Evolutionary conservation across 2,113 vertebrate genomes (phyloP).

Genomic region (mouse (Mus musculus)): DNA sequence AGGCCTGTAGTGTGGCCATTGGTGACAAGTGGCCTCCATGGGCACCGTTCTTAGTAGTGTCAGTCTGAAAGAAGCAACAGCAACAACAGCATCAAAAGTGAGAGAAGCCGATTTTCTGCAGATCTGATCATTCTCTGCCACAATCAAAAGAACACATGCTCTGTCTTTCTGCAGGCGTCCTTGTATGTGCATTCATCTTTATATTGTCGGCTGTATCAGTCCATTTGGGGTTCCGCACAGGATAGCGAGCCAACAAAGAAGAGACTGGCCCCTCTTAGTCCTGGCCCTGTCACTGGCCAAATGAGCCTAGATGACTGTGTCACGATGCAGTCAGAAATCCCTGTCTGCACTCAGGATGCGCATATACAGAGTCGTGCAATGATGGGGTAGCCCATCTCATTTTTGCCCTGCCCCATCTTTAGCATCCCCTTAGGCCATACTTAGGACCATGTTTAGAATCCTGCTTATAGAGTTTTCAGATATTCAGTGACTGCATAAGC

Average conservation of each 20-base stretch:
- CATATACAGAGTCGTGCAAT: rapidly evolving
- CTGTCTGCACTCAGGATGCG: neutral
- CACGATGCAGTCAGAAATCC: neutral
- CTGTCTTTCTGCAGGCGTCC: neutral
- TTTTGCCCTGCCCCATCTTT: no score
- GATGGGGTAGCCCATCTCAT: no score
- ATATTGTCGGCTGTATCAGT: rapidly evolving
- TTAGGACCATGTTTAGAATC: no score
- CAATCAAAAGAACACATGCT: no score
- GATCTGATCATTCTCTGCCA: no score
- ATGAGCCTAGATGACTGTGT: no score
- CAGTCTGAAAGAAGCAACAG: neutral
- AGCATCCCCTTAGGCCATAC: no score
- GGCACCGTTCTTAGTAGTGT: rapidly evolving
- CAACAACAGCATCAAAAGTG: rapidly evolving
- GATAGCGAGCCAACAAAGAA: no score
- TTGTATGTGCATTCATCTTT: neutral
- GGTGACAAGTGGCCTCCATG: no score
- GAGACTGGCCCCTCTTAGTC: no score
- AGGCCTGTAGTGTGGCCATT: rapidly evolving
- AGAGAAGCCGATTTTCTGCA: neutral
- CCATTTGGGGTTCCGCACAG: neutral
- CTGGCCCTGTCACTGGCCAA: neutral
- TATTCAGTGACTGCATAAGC: neutral
- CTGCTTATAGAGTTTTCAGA: neutral